These are phyloP conservation scores for Ailuropoda melanoleuca DNA, from an alignment of 2,113 vertebrate genomes.

Conservation along the genomic window DNA sequence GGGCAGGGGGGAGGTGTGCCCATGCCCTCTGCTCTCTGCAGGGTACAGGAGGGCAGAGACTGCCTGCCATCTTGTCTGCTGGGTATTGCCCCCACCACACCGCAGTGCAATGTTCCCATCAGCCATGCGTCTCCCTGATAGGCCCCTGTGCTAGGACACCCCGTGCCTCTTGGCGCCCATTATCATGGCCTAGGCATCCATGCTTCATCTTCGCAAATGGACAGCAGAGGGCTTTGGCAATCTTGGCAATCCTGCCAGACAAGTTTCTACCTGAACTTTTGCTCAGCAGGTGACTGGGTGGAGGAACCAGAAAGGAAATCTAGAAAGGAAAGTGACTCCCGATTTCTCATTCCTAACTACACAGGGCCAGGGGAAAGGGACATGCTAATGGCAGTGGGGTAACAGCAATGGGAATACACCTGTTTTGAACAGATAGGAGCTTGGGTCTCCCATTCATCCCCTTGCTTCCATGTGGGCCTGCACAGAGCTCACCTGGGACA, in stretches of 20 bases:
- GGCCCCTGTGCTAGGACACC: not conserved
- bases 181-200: fast-evolving
- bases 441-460: fast-evolving
- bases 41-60: not conserved
- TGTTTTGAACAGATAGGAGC: not conserved
- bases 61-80: not conserved
- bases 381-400: not conserved
- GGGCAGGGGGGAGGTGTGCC: not conserved
- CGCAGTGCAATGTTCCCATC: not conserved
- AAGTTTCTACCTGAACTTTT: constrained; percentile 27
- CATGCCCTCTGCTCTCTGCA: not conserved
- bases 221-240: not conserved
- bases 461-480: not conserved
- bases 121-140: not conserved
- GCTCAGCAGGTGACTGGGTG: not conserved
- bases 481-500: not conserved
- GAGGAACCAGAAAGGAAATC: not conserved
- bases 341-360: not conserved
- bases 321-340: not conserved
- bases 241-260: not conserved
- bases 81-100: not conserved
- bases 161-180: not conserved
- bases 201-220: not conserved
- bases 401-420: not conserved
- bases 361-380: not conserved